Base-by-base conservation (phyloP, 2,888 invertebrate genomes). In the Hipparchia sbordonii region DNA sequence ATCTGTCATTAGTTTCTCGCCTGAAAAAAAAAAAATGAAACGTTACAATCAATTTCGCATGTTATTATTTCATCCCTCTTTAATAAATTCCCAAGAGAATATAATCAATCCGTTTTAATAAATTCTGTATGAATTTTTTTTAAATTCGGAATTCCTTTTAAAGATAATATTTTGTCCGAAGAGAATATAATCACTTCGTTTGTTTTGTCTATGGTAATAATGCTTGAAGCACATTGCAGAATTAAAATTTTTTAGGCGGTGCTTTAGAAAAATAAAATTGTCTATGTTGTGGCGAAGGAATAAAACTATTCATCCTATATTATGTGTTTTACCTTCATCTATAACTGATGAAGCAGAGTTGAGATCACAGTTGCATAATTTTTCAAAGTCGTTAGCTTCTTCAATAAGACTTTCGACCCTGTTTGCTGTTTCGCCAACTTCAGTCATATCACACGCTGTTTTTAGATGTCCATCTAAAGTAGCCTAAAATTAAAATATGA, bases 371-470 rank as follows among this genome's bases (percentile, higher is more conserved):
- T 96, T 94, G 89, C 97, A 97, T 72, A 96, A 94, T 89, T 96
- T 95, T 84, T 98, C 97, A 89, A 98, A 97, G 72, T 96, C 94
- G 75, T 95, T 94, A 6, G 97, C 96, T 82, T 98, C 97, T 82
- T 95, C 94, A 70, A 98, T 95, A 39, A 98, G 94, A 71, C 95
- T 95, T 79, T 98, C 97, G 6, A 98, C 97, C 80, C 97, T 95
- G 67, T 93, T 94, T 56, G 97, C 96, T n/a, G 97, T 97, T 87
- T 98, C 98, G 6, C 98, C 98, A 72, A 97, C 95, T 88, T 98
- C 98, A 2, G 96, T 96, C 97, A 98, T 97, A 79, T 97, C 97
- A 75, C 96, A 95, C 63, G 97, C 95, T 67, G 95, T 95, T 92
- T 97, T 97, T 81, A 97, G 90, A 90, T 97, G 97, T 69, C 94